These are phyloP conservation scores for Paralvinella palmiformis DNA, from an alignment of 1,140 invertebrate species.

Conservation along the genomic window DNA sequence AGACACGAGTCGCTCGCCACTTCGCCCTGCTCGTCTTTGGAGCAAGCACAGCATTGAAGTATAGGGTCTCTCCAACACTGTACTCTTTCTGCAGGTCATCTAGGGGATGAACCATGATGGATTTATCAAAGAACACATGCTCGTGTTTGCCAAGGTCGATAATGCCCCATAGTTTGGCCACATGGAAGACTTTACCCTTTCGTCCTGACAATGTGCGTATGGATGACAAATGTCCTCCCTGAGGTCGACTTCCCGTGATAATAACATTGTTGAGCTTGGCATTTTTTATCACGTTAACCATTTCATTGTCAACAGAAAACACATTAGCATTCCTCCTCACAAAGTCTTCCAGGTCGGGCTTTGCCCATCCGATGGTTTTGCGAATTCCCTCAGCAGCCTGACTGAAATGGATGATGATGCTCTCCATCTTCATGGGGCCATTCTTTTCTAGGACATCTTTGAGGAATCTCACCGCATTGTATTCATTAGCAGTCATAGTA, in stretches of 20 bases:
- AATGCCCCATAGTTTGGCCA: constrained; percentile 51
- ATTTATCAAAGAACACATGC: constrained; percentile 52
- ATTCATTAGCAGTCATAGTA: constrained; percentile 51
- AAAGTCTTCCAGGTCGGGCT: constrained; percentile 45
- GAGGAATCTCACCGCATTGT: constrained; percentile 50
- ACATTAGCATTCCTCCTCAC: constrained; percentile 42
- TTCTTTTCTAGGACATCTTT: constrained; percentile 49
- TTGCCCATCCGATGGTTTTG: constrained; percentile 47
- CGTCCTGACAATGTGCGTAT: constrained; percentile 6
- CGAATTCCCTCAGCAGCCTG: constrained; percentile 45
- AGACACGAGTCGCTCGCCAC: constrained; percentile 48
- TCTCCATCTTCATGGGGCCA: constrained; percentile 44
- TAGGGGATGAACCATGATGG: constrained; percentile 46
- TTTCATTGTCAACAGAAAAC: constrained; percentile 44
- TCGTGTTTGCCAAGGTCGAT: constrained; percentile 51
- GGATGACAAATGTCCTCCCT: background rate
- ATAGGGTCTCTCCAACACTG: constrained; percentile 45
- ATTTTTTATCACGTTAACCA: constrained; percentile 44
- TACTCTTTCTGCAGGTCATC: constrained; percentile 48
- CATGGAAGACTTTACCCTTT: constrained; percentile 46
- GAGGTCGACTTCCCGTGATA: constrained; percentile 44
- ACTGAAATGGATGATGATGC: constrained; percentile 41
- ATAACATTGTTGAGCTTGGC: constrained; percentile 45
- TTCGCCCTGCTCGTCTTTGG: constrained; percentile 49
- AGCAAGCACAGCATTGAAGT: constrained; percentile 49